Conservation (phyloP, 2,888 invertebrate species). For the Ennomos fuscantarius region DNA sequence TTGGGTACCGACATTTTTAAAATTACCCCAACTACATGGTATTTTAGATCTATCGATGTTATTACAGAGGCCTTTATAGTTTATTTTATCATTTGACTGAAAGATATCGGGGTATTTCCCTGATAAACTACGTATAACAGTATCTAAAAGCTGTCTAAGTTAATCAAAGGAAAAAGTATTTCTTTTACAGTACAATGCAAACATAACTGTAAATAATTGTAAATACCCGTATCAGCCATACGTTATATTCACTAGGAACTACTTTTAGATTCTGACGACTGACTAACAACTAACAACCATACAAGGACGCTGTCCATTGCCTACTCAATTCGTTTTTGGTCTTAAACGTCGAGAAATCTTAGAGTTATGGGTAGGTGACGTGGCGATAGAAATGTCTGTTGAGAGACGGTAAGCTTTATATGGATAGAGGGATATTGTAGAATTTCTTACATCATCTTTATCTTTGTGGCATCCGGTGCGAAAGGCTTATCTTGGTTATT, state of each 20-base stretch:
- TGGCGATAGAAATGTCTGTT: conserved; percentile 33
- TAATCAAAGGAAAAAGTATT: no score
- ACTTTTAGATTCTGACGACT: background rate
- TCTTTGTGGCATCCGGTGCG: conserved; percentile 22
- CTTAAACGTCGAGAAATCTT: conserved; percentile 30
- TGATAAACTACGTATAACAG: no score
- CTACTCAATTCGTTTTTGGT: conserved; percentile 35
- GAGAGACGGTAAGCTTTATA: conserved; percentile 9
- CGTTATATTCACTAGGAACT: background rate
- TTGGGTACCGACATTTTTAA: no score
- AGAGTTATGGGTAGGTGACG: conserved; percentile 36
- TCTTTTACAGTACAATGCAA: no score
- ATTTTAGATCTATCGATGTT: no score
- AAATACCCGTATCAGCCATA: no score
- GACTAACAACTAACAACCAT: conserved; percentile 11
- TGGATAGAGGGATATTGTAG: conserved; percentile 7
- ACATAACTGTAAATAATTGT: no score
- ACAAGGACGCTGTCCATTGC: conserved; percentile 33
- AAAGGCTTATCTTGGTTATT: conserved; percentile 22
- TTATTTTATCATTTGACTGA: no score
- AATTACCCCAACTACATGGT: no score
- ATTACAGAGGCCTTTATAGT: no score
- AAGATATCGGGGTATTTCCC: no score
- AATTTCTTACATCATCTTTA: conserved; percentile 16
- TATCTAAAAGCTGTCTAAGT: no score